Evolutionary conservation across 2,888 invertebrate species (phyloP), one percentile per base, ranked within the genome.

Genomic region (Metacarcinus magister): DNA sequence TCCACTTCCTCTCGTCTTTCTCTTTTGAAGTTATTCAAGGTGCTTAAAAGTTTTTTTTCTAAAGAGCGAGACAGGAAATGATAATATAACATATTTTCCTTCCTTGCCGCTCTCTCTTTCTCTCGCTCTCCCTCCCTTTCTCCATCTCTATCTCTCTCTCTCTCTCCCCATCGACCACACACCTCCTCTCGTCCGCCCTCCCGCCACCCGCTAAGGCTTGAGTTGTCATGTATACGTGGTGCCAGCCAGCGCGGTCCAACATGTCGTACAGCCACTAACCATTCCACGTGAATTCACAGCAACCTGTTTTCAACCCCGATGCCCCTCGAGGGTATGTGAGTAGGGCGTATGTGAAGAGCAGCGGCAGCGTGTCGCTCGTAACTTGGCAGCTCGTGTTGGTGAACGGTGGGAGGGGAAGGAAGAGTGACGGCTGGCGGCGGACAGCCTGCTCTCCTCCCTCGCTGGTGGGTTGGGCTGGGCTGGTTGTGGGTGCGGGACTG

Each of bases 151-250:
- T 82, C 32, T 28, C 28, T 82, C 2, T 75, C 75, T 28, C 92
- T 54, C 54, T n/a, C 19, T 60, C 93, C 10, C 13, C 93, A 93
- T 93, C 93, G 93, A 93, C 93, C 93, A 75, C 46, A 44, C 44
- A 48, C 28, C 32, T 23, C 92, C 44, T 32, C 91, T 46, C 44
- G 44, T 32, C 43, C 23, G 32, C 93, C 60, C 54, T 43, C 67
- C 90, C 39, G 46, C 92, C 92, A 60, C 32, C 93, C 44, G 87
- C 43, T 46, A 28, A 44, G 32, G 92, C 60, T 92, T 23, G 44
- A 44, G 75, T 93, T 44, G 93, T 93, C 93, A 93, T 93, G 93
- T 93, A 93, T 48, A 75, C 44, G 93, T 93, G 93, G n/a, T 93
- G 93, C 93, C 93, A 67, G 43, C 43, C 8, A 44, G 60, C 93